phyloP scores from a whole-genome alignment of 2,113 vertebrate species.

The Erpornis zantholeuca region DNA sequence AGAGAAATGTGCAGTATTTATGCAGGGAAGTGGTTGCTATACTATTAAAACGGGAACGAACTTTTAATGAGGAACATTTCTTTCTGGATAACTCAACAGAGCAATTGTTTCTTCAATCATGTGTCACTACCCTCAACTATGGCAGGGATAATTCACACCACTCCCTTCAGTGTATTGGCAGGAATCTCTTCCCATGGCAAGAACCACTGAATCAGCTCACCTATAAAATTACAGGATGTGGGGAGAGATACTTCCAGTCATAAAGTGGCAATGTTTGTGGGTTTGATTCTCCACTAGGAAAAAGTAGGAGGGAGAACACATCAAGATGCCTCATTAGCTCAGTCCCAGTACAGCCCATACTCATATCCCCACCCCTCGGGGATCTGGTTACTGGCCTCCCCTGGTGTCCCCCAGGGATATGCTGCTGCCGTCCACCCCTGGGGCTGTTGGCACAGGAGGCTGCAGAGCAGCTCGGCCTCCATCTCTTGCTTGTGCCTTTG shows the following conservation, averaged over 20 bases:
- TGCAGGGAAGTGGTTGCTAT: neutral
- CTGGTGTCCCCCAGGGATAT: neutral
- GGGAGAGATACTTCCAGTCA: neutral
- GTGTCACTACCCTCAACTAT: neutral
- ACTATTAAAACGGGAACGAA: neutral
- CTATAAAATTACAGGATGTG: neutral
- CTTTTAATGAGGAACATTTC: neutral
- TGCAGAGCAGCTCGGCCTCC: neutral
- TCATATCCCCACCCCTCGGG: neutral
- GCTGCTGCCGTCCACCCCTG: neutral
- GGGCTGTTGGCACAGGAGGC: neutral
- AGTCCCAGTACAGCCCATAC: neutral
- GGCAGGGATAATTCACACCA: neutral
- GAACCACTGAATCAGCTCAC: neutral
- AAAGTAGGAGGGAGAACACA: neutral
- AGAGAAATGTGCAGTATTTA: neutral
- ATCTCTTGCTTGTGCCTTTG: neutral
- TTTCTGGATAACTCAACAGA: neutral
- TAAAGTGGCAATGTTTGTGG: neutral
- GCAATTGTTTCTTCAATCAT: neutral
- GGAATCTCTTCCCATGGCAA: neutral
- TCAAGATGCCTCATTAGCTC: neutral
- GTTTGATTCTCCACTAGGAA: neutral
- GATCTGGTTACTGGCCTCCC: conserved; percentile 1
- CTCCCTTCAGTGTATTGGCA: neutral